Evolutionary conservation across 1,140 invertebrate species (phyloP).

Genomic region (Sinonovacula constricta): DNA sequence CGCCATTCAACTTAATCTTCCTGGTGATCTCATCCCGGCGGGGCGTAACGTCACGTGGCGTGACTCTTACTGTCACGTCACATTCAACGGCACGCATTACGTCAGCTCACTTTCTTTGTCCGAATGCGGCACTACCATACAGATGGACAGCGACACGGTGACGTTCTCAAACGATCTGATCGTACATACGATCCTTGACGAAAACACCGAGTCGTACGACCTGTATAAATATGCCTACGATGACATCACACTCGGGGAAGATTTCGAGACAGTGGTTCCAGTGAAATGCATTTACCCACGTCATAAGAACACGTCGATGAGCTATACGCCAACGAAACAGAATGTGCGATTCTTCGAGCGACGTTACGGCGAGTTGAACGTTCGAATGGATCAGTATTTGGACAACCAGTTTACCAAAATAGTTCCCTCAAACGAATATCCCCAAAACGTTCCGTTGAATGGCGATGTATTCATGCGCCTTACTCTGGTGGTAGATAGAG

Average conservation of each 20-base stretch:
- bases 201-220: background rate
- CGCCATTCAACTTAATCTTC: conserved; percentile 18
- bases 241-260: conserved; percentile 24
- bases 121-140: conserved; percentile 48
- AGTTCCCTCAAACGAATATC: conserved; percentile 13
- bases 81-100: conserved; percentile 50
- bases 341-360: conserved; percentile 40
- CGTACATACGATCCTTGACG: conserved; percentile 55
- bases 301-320: conserved; percentile 11
- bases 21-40: conserved; percentile 18
- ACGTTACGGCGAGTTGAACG: conserved; percentile 27
- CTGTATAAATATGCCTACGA: background rate
- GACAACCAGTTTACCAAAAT: background rate
- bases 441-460: conserved; percentile 61
- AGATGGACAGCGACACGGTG: conserved; percentile 37
- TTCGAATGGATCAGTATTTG: conserved; percentile 31
- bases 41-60: conserved; percentile 36
- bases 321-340: conserved; percentile 36
- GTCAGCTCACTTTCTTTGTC: conserved; percentile 17
- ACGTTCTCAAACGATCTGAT: conserved; percentile 47
- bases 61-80: conserved; percentile 18
- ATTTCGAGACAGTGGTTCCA: conserved; percentile 43
- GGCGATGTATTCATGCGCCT: conserved; percentile 43
- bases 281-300: conserved; percentile 38
- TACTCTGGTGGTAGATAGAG: background rate